Base-by-base conservation (phyloP, 2,797 vertebrate species). In the Staurois parvus region DNA sequence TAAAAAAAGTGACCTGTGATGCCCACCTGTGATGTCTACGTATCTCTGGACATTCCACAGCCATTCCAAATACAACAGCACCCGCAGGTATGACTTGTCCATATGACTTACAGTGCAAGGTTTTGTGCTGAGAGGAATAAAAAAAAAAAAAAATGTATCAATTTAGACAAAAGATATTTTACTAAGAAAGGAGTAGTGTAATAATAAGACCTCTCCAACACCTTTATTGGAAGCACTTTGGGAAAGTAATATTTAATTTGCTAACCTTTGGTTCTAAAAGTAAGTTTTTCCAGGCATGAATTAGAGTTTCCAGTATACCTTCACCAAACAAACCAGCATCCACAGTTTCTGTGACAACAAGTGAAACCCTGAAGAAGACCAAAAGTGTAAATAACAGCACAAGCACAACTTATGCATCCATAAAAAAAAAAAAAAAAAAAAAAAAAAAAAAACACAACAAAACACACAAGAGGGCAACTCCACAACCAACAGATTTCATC, bases 271-370 rank as follows among this genome's bases (percentile, higher is more conserved):
- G 97, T n/a, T 95, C 96, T 52, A 99, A 92, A 90, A 99, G 97
- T 28, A 99, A 94, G 88, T 98, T 93, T 86, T 97, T 96, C 98
- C 98, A 99, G 82, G 98, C 98, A 70, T 99, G 98, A 90, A 99
- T 97, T 88, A 99, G 95, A 89, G 96, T 99, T 91, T 99, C 98
- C 88, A 99, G 95, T 91, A 99, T 99, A 84, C 98, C 97, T 91
- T 99, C 98, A 88, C 98, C 98, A 93, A 99, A 99, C 88, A 99
- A 94, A 77, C 98, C 98, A 72, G 98, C 97, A 92, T 99, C 98
- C 19, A 99, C 97, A 4, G 98, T 99, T 94, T 99, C 98, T n/a
- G 98, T 99, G 92, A 99, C 97, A 91, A 99, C 97, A 92, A 99
- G 92, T 1, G 98, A 99, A 26, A 99, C 97, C 90, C 98, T 99